Base-by-base conservation (phyloP, 1,140 invertebrate species). In the Himalopsyche phryganea region DNA sequence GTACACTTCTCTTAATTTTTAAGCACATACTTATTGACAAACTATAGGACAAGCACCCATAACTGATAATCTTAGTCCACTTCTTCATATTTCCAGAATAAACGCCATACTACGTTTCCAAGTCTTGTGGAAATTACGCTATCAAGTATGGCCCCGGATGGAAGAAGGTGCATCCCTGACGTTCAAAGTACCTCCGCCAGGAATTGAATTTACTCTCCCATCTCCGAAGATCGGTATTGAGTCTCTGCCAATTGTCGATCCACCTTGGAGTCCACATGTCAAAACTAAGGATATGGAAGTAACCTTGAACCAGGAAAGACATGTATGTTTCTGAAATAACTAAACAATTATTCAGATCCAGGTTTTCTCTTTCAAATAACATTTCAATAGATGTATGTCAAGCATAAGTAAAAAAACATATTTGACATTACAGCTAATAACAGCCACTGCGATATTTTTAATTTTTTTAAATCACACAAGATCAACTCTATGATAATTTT, bases 211-310 rank as follows among this genome's bases (percentile, higher is more conserved):
- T 69, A 99, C 96, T 1, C 75, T 99, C 13, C 97, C 97, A 0
- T 99, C 96, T 0, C 98, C 98, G 0, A 96, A 97, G 74, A 98
- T 99, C 65, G 97, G 97, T 5, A 92, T 94, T 17, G 93, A 96
- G 72, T 92, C 89, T 23, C 76, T 94, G 54, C 90, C 92, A 1
- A 94, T 98, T 1, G 92, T 98, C 0, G 97, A 99, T 80, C 96
- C 98, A 14, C 96, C 97, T 0, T 99, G 97, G 97, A 94, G 94
- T 84, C 94, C 98, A 0, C 88, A 95, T 69, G 91, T 94, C 11
- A 98, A 98, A 75, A 94, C 94, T 0, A 98, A 98, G 78, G 94
- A 99, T 19, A 96, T 99, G 80, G 96, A 98, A 80, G 94, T 98
- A 53, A 96, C 96, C 0, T 85, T 98, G n/a, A 98, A 96, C 77